Base-by-base conservation (phyloP, 1,140 invertebrate genomes). In the Sarcophaga peregrina region DNA sequence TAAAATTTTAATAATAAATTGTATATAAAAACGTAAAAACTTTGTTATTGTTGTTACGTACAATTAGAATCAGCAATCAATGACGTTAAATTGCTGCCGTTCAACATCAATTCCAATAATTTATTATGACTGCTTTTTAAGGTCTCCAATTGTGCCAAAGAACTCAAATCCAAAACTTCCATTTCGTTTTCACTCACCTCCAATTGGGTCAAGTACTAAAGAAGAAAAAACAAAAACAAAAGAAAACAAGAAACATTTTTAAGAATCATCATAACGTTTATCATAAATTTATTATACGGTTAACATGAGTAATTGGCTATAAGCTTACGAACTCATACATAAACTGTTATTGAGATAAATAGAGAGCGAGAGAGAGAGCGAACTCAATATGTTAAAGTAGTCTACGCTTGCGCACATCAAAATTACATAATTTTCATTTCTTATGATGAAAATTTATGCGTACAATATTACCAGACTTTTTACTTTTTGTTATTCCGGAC, bases 141-240 rank as follows among this genome's bases (percentile, higher is more conserved):
- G 83, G 92, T 93, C 90, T 95, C 92, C 82, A 96, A 90, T 87
- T 94, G 93, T 62, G 93, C 92, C 25, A 96, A 91, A 62, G 94
- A 94, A 83, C 93, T 93, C 82, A 96, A 90, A 87, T 96, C 95
- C 86, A 96, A 91, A 85, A 93, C 93, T 89, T 95, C 94, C 84
- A 95, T 95, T 87, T 91, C 93, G 88, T 96, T 96, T 90, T 95
- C 95, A 88, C 94, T 95, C n/a, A 96, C 94, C 87, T 96, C 95
- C 86, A 96, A 90, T 85, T 95, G 93, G 58, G 93, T 94, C 82
- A 95, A 88, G 89, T 94, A 94, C 94, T 95, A 88, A 6, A 17
- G 17, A 8, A 82, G 45, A 82, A 37, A 82, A 46, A 52, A 5
- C 15, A 45, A 62, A 20, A 81, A 58, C 11, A 82, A n/a, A 82